These are phyloP conservation scores for Tragelaphus strepsiceros DNA, from an alignment of 2,113 vertebrate species.

Conservation along the genomic window DNA sequence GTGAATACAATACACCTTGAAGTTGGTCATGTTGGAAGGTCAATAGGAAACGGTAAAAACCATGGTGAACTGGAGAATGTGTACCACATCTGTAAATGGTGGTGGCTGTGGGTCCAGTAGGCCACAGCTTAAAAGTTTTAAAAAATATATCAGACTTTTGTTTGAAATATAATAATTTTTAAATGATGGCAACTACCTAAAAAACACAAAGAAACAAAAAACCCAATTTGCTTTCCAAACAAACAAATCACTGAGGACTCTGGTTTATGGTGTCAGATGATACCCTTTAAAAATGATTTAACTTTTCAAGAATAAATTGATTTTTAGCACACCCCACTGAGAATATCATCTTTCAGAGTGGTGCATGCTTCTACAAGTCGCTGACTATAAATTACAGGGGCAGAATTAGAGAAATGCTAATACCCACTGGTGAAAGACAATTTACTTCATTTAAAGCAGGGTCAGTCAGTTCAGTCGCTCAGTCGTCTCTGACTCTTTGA, in stretches of 20 bases:
- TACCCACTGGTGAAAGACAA: neutral
- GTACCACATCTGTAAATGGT: neutral
- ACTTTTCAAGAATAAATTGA: neutral
- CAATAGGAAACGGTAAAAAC: neutral
- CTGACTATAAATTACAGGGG: neutral
- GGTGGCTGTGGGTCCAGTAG: neutral
- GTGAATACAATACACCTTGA: slow-evolving; percentile 13
- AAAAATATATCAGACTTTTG: neutral
- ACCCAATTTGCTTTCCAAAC: neutral
- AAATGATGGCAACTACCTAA: neutral
- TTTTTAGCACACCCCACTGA: neutral
- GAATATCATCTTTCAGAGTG: neutral
- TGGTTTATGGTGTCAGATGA: neutral
- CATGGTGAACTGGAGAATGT: neutral
- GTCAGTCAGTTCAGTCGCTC: too few relatives aligned
- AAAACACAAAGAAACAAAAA: neutral
- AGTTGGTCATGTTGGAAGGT: neutral
- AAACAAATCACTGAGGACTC: neutral
- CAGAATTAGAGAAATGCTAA: neutral
- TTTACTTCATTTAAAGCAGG: neutral
- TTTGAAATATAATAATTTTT: neutral
- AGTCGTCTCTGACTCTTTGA: too few relatives aligned
- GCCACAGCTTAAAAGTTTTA: neutral
- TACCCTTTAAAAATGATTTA: slow-evolving; percentile 16
- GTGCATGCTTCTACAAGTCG: neutral